A percentile compares a stretch with the other conserved stretches of the same genome.
Evolutionary conservation across 2,113 vertebrate genomes (phyloP).

Genomic region (Hemiscyllium ocellatum): DNA sequence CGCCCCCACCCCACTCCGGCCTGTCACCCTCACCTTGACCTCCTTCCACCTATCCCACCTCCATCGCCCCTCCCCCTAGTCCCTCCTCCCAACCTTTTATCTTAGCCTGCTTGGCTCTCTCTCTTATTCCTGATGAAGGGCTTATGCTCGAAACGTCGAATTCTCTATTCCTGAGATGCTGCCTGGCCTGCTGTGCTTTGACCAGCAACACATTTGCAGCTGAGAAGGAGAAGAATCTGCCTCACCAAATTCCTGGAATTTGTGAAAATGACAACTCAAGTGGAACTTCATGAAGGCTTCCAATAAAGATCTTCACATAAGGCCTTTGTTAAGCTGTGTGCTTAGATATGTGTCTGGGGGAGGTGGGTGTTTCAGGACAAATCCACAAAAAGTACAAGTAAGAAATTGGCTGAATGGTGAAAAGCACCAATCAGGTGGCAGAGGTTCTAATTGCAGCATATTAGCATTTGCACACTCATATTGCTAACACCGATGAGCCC

Average conservation of each 20-base stretch:
- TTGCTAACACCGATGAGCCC: background rate
- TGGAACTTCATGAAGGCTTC: background rate
- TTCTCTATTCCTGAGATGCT: no score
- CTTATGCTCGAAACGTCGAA: no score
- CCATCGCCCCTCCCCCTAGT: no score
- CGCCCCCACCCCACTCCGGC: no score
- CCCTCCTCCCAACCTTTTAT: no score
- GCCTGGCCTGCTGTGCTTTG: no score
- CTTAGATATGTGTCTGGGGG: no score
- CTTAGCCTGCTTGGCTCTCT: no score
- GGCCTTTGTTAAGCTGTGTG: background rate
- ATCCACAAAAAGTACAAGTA: background rate
- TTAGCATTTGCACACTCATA: background rate
- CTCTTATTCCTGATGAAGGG: no score
- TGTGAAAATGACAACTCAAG: background rate
- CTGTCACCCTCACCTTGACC: no score
- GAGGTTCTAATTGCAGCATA: background rate
- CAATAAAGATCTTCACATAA: background rate
- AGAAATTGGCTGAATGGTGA: background rate
- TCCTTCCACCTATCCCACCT: no score
- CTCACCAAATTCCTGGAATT: background rate
- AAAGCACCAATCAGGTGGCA: background rate
- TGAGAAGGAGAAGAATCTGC: background rate
- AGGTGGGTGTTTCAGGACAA: background rate
- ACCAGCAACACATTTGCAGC: no score